phyloP scores from a whole-genome alignment of 2,888 invertebrate species.

The Drosophila differens region DNA sequence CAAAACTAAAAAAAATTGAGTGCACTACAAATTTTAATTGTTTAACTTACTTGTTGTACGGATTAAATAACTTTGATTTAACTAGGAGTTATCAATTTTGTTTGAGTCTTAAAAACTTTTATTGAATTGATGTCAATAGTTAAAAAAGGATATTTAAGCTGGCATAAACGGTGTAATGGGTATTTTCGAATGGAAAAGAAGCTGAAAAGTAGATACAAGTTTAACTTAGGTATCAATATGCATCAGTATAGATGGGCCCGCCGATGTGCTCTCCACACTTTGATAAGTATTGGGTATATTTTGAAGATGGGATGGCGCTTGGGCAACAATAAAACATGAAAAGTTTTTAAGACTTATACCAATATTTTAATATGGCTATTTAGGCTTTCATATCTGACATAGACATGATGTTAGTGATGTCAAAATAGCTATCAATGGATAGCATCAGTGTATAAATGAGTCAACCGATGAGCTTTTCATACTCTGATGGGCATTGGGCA shows the following conservation, averaged over 20 bases:
- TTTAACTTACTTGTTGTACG: neutral
- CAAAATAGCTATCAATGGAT: neutral
- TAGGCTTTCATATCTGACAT: neutral
- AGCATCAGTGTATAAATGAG: neutral
- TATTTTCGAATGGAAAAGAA: too few species aligned
- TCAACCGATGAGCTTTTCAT: too few species aligned
- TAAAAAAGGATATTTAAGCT: too few species aligned
- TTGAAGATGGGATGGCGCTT: neutral
- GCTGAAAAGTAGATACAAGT: too few species aligned
- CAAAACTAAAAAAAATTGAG: neutral
- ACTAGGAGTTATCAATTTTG: neutral
- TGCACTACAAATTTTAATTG: neutral
- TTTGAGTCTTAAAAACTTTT: too few species aligned
- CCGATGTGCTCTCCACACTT: too few species aligned
- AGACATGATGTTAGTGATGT: too few species aligned
- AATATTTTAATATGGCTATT: neutral
- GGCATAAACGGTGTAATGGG: too few species aligned
- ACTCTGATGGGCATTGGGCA: neutral
- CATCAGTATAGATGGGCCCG: too few species aligned
- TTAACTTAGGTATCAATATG: too few species aligned
- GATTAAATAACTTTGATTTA: neutral
- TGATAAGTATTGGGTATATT: neutral
- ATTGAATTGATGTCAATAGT: too few species aligned
- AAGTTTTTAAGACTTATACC: neutral
- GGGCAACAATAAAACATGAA: constrained; percentile 1